These are phyloP conservation scores for Acronicta aceris DNA, from an alignment of 2,888 invertebrate genomes.

Conservation along the genomic window DNA sequence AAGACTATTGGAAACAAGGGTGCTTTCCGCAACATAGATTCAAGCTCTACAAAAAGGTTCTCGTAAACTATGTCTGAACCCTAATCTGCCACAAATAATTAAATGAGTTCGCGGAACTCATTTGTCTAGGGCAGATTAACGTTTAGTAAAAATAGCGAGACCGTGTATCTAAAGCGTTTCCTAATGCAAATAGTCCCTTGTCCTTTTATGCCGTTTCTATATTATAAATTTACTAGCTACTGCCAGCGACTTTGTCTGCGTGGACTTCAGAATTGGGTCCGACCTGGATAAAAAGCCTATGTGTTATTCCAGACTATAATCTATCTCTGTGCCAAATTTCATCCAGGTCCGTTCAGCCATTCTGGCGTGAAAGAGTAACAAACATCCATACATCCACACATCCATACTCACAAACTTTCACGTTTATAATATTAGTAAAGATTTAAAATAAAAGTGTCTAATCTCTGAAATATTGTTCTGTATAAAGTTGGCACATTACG, in stretches of 20 bases:
- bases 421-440: conserved; percentile 4
- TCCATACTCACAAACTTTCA: no score
- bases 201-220: conserved; percentile 8
- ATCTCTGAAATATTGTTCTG: conserved; percentile 15
- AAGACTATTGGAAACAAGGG: conserved; percentile 27
- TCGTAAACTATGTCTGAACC: conserved; percentile 48
- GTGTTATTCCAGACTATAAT: no score
- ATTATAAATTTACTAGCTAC: no score
- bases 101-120: conserved; percentile 47
- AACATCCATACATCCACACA: no score
- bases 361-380: no score
- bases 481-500: conserved; percentile 19
- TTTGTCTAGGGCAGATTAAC: conserved; percentile 37
- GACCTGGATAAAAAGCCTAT: no score
- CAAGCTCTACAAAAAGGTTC: conserved; percentile 48
- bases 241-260: no score
- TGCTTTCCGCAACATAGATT: conserved; percentile 35
- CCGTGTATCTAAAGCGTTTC: conserved; percentile 32
- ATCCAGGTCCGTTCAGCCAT: no score
- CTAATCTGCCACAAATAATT: conserved; percentile 53
- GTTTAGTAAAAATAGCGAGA: conserved; percentile 39
- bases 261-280: no score
- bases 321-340: no score
- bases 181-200: conserved; percentile 34
- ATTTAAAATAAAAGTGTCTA: conserved; percentile 13